Percentiles rank a stretch among this genome's conserved stretches.
Evolutionary conservation across 2,113 vertebrate genomes (phyloP).

Genomic region (Serilophus lunatus): DNA sequence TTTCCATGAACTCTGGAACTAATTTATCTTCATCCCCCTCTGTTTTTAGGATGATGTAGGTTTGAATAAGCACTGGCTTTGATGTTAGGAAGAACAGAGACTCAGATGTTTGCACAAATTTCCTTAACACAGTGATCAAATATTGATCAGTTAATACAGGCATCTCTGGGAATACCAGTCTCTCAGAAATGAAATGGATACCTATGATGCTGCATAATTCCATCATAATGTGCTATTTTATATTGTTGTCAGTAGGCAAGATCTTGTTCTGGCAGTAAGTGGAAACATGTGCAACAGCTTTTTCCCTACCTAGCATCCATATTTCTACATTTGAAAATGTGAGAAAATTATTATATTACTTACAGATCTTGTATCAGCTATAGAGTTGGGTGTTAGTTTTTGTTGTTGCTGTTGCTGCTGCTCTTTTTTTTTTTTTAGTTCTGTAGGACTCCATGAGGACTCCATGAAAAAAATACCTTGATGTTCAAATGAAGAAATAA

Average conservation of each 20-base stretch:
- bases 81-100: neutral
- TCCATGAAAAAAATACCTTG: neutral
- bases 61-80: neutral
- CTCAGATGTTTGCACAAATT: neutral
- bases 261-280: neutral
- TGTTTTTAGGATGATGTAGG: neutral
- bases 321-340: neutral
- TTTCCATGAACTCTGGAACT: neutral
- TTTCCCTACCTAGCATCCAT: neutral
- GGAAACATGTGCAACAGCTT: neutral
- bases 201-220: neutral
- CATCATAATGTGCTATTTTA: neutral
- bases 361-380: neutral
- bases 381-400: neutral
- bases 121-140: neutral
- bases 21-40: neutral
- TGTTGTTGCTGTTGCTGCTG: neutral
- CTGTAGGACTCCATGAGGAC: neutral
- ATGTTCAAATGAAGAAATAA: neutral
- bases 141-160: neutral
- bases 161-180: neutral
- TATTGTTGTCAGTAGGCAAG: neutral
- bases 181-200: neutral
- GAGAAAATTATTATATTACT: neutral
- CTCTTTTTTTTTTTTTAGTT: neutral